Base-by-base conservation (phyloP, 2,797 vertebrate genomes). In the Ptychobarbus kaznakovi region DNA sequence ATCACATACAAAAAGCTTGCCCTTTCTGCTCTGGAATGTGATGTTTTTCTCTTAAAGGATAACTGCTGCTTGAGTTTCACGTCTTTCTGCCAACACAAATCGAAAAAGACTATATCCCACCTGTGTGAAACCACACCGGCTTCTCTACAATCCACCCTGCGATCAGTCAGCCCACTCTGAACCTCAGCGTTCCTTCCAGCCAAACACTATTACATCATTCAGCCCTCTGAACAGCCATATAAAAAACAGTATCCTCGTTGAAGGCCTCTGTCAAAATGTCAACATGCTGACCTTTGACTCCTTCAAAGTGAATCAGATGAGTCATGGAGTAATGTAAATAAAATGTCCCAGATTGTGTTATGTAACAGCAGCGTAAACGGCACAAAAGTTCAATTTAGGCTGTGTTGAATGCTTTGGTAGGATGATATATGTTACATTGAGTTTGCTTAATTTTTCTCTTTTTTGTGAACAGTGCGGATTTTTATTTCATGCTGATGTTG, bases 191-290 rank as follows among this genome's bases (percentile, higher is more conserved):
- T 42, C 81, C 42, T 79, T 83, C 80, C 10, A 84, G 63, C 44
- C 20, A 86, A 85, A 82, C 28, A 53, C 66, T 53, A 79, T 72
- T 76, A 74, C 81, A 83, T 83, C 81, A 80, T 70, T 82, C 74
- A 79, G 35, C 35, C 16, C 18, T 44, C 75, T 66, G n/a, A 81
- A 35, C 42, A 81, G 28, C 32, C 46, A 40, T 11, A 80, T 32
- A 13, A 32, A 80, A 68, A 68, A 68, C 42, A 80, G n/a, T 51
- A 68, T 68, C 44, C 15, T 82, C 32, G 0, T 81, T 81, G 65
- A 56, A 70, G 66, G 35, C 35, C 49, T 81, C 65, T 4, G 68
- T 82, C 84, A 53, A 86, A 88, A 88, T 86, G 76, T 83, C 76
- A 86, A 53, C 75, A 63, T n/a, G 75, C 20, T 70, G 44, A 80